Evolutionary conservation across 2,888 invertebrate species (phyloP).

Genomic region (Liposcelis brunnea): DNA sequence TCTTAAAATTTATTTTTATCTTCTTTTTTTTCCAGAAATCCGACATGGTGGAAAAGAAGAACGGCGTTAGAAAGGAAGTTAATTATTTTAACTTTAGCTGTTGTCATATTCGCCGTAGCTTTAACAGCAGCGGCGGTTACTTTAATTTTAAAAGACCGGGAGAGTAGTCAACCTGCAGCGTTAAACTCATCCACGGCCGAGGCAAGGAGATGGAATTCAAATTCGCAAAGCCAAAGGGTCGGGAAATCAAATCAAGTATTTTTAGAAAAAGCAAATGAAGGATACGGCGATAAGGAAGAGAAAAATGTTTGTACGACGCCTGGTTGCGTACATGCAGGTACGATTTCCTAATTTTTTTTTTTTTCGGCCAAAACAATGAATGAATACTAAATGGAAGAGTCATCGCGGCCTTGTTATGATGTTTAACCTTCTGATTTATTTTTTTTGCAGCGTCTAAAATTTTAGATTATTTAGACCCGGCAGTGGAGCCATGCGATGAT

Average conservation of each 20-base stretch:
- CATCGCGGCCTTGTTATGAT: not conserved
- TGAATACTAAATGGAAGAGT: not conserved
- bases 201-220: constrained; percentile 13
- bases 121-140: constrained; percentile 21
- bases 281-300: constrained; percentile 24
- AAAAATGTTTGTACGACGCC: constrained; percentile 46
- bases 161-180: constrained; percentile 19
- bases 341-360: constrained; percentile 15
- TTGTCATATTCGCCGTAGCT: constrained; percentile 41
- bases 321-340: constrained; percentile 66
- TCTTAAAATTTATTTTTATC: too few species aligned
- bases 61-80: constrained; percentile 54
- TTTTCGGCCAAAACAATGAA: too few species aligned
- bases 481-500: constrained; percentile 62
- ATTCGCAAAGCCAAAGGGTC: constrained; percentile 14
- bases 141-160: constrained; percentile 9
- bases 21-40: constrained; percentile 41
- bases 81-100: constrained; percentile 38
- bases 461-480: constrained; percentile 48
- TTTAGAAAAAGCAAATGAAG: constrained; percentile 17
- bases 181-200: constrained; percentile 17
- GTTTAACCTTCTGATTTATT: not conserved
- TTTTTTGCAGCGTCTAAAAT: constrained; percentile 42
- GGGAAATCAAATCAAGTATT: constrained; percentile 13
- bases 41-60: constrained; percentile 65